Conservation (phyloP, 2,888 invertebrate genomes). For the Drosophila kambysellisi region DNA sequence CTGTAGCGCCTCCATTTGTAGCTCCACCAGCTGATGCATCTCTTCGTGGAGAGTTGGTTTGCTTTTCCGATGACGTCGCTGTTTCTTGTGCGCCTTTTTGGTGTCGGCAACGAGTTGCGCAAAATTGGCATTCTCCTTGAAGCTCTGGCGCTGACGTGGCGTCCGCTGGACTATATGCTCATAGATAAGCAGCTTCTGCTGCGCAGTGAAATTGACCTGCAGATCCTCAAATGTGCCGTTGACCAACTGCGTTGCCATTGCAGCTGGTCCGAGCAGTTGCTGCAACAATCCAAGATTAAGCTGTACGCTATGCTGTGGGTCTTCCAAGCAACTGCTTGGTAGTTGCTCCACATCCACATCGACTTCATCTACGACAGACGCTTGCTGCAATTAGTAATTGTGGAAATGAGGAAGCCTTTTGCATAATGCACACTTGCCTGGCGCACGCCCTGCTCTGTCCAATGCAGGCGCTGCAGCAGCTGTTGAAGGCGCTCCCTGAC, state of each 20-base stretch:
- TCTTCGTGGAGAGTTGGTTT: constrained; percentile 83
- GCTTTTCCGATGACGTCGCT: constrained; percentile 78
- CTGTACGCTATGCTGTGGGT: constrained; percentile 32
- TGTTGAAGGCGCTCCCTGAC: constrained; percentile 55
- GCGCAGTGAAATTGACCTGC: constrained; percentile 66
- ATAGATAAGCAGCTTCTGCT: constrained; percentile 77
- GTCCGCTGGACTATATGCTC: constrained; percentile 70
- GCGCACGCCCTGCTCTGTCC: constrained; percentile 67
- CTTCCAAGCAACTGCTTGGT: constrained; percentile 25
- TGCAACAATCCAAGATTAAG: constrained; percentile 23
- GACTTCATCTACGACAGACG: neutral
- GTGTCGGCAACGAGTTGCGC: constrained; percentile 81
- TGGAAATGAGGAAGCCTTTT: neutral
- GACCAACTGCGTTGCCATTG: neutral
- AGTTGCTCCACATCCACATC: neutral
- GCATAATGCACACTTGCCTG: constrained; percentile 49
- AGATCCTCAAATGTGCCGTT: constrained; percentile 71
- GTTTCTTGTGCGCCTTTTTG: constrained; percentile 72
- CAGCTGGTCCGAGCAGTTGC: constrained; percentile 47
- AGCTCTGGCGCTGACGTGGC: constrained; percentile 18
- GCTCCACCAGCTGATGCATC: constrained; percentile 78
- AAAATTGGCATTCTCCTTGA: constrained; percentile 66
- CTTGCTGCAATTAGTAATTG: neutral
- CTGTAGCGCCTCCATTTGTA: constrained; percentile 83
- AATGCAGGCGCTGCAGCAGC: constrained; percentile 68